Conservation (phyloP, 2,797 vertebrate genomes). For the Sarcoramphus papa region DNA sequence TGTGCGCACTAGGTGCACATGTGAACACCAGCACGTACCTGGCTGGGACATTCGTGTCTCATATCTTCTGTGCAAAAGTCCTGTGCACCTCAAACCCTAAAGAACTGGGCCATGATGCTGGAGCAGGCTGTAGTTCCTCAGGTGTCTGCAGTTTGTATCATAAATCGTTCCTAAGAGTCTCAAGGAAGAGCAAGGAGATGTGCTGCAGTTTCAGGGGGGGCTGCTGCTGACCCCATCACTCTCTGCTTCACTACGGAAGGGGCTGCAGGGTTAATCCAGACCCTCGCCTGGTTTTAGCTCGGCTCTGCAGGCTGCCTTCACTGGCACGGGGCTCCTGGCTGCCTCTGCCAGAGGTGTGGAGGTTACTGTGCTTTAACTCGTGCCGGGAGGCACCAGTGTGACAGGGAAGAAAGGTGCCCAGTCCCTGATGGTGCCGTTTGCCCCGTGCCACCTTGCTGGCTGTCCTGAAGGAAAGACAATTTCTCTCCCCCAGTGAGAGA, state of each 20-base stretch:
- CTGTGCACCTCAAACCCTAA: not conserved
- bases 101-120: not conserved
- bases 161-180: not conserved
- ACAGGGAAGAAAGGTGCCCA: not conserved
- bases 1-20: not conserved
- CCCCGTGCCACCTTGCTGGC: fast-evolving
- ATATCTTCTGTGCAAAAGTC: not conserved
- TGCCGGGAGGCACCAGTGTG: not conserved
- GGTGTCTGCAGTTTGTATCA: not conserved
- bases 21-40: not conserved
- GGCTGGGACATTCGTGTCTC: not conserved
- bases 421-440: not conserved
- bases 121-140: not conserved
- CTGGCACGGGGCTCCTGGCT: not conserved
- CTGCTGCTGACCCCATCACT: not conserved
- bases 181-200: not conserved
- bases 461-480: not conserved
- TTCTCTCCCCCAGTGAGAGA: not conserved
- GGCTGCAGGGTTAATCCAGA: not conserved
- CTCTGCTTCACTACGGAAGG: fast-evolving
- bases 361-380: not conserved
- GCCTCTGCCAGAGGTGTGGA: not conserved
- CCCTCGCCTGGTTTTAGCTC: not conserved
- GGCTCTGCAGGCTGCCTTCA: not conserved
- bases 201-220: not conserved